Conservation (phyloP, 2,797 vertebrate genomes). For the Carapus acus region DNA sequence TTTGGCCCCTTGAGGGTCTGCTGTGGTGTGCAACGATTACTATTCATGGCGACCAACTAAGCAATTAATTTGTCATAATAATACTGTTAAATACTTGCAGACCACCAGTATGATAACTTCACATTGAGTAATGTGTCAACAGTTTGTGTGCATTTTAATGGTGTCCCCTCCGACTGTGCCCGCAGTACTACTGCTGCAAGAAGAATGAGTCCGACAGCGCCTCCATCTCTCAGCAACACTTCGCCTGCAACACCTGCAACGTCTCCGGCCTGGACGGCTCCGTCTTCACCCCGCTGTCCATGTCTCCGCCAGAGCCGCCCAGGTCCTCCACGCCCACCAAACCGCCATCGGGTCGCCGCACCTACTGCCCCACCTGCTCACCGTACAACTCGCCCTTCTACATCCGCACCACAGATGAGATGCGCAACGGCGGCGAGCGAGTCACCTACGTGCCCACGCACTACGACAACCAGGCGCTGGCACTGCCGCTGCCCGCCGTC, state of each 20-base stretch:
- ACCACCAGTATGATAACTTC: too few relatives aligned
- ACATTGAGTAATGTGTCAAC: too few relatives aligned
- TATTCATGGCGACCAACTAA: too few relatives aligned
- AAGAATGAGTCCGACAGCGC: slow-evolving; percentile 82
- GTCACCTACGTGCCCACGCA: slow-evolving; percentile 78
- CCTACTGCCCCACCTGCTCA: slow-evolving; percentile 84
- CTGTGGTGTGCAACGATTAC: too few relatives aligned
- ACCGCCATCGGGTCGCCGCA: slow-evolving; percentile 58
- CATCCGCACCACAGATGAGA: slow-evolving; percentile 82
- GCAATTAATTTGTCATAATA: too few relatives aligned
- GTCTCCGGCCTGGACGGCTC: slow-evolving; percentile 73
- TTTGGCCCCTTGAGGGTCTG: too few relatives aligned
- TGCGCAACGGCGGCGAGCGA: slow-evolving; percentile 85
- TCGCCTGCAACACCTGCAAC: slow-evolving; percentile 86
- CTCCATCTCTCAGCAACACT: slow-evolving; percentile 72
- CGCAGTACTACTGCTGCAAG: slow-evolving; percentile 97
- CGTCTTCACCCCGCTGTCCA: slow-evolving; percentile 60
- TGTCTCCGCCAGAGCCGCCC: slow-evolving; percentile 64
- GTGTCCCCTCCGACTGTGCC: slow-evolving; percentile 3
- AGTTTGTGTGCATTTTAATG: too few relatives aligned
- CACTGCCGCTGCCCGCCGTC: slow-evolving; percentile 75
- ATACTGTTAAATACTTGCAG: too few relatives aligned
- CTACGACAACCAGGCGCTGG: slow-evolving; percentile 81
- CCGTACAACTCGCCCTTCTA: slow-evolving; percentile 87
- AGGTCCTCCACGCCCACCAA: slow-evolving; percentile 65